These are phyloP conservation scores for Aythya baeri DNA, from an alignment of 2,113 vertebrate species.

Conservation along the genomic window DNA sequence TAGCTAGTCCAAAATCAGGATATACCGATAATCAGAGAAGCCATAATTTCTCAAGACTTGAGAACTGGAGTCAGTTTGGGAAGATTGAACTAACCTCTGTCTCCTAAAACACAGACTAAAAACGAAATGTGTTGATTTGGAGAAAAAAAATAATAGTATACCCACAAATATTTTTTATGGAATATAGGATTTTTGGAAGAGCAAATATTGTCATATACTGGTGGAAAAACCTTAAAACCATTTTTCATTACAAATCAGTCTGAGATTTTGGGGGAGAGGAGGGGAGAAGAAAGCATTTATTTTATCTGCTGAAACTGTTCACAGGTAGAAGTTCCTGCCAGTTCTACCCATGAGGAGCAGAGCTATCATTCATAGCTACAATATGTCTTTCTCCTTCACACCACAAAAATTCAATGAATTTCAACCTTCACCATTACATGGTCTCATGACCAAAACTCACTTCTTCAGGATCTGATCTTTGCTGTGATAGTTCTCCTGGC, in stretches of 20 bases:
- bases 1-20: not conserved
- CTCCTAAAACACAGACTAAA: not conserved
- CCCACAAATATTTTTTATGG: not conserved
- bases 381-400: not conserved
- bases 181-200: not conserved
- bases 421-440: not conserved
- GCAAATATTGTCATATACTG: not conserved
- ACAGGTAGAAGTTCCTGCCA: not conserved
- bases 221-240: not conserved
- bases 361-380: not conserved
- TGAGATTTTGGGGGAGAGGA: not conserved
- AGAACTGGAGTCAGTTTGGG: not conserved
- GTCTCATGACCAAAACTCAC: constrained; percentile 58
- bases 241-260: not conserved
- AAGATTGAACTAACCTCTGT: not conserved
- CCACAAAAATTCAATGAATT: not conserved
- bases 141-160: not conserved
- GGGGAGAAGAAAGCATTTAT: not conserved
- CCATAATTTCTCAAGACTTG: not conserved
- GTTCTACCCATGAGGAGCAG: not conserved
- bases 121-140: not conserved
- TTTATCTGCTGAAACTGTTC: not conserved
- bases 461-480: constrained; percentile 76
- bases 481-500: constrained; percentile 83
- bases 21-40: not conserved